Evolutionary conservation across 2,888 invertebrate genomes (phyloP).

Genomic region (Pheosia gnoma): DNA sequence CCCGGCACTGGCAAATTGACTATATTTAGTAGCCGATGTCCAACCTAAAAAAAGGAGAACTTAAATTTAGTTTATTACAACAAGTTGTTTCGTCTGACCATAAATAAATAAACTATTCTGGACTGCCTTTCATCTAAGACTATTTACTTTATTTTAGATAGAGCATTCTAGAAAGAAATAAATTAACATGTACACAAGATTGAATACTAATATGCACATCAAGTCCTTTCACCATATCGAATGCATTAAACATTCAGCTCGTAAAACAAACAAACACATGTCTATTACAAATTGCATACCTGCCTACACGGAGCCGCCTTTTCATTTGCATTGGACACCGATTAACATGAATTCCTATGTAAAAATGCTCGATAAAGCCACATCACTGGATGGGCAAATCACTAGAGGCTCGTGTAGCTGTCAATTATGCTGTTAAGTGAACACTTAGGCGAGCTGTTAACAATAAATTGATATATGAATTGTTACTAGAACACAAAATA

Average conservation of each 20-base stretch:
- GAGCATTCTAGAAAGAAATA: too few species aligned
- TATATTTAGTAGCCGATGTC: too few species aligned
- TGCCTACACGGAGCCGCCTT: conserved; percentile 15
- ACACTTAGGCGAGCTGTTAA: not conserved
- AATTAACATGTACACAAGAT: not conserved
- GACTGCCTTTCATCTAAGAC: too few species aligned
- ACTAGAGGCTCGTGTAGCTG: conserved; percentile 5
- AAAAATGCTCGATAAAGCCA: conserved; percentile 15
- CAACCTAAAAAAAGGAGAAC: too few species aligned
- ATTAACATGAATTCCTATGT: conserved; percentile 33
- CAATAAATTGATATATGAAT: not conserved
- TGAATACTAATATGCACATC: not conserved
- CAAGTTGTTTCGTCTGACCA: too few species aligned
- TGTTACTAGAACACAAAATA: not conserved
- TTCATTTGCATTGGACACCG: conserved; percentile 27
- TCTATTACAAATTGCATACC: conserved; percentile 25
- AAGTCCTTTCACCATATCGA: not conserved
- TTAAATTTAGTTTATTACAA: too few species aligned
- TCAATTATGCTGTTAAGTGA: conserved; percentile 7
- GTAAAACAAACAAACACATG: conserved; percentile 7
- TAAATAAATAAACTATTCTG: too few species aligned
- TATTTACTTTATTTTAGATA: too few species aligned
- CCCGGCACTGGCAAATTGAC: too few species aligned
- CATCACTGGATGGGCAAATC: conserved; percentile 3
- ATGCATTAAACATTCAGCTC: not conserved